Conservation (phyloP, 2,797 vertebrate genomes). For the Megaceryle alcyon region DNA sequence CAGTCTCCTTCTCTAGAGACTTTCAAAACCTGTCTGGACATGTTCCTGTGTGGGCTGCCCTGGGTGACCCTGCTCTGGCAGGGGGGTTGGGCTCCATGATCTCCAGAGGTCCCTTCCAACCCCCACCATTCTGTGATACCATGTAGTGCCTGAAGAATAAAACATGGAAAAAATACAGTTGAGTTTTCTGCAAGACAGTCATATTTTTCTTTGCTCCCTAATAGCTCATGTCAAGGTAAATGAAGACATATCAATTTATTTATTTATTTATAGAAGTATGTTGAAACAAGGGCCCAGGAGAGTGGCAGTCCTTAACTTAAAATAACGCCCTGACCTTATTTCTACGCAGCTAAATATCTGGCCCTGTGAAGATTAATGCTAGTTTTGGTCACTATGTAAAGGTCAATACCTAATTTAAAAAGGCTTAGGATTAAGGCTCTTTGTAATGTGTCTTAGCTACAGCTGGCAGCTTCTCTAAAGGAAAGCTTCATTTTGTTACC, state of each 20-base stretch:
- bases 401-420: slow-evolving; percentile 57
- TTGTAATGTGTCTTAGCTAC: slow-evolving; percentile 2
- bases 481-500: not conserved
- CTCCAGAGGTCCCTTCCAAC: too few species aligned
- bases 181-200: not conserved
- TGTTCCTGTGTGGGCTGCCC: too few species aligned
- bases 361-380: slow-evolving; percentile 19
- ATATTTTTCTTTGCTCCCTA: slow-evolving; percentile 8
- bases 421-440: slow-evolving; percentile 56
- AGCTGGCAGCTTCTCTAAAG: not conserved
- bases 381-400: slow-evolving; percentile 15
- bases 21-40: too few species aligned
- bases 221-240: slow-evolving; percentile 12
- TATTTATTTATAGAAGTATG: not conserved
- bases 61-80: too few species aligned
- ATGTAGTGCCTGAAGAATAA: not conserved
- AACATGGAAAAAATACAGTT: not conserved
- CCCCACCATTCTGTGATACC: too few species aligned
- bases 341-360: slow-evolving; percentile 14
- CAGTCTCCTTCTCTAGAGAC: too few species aligned
- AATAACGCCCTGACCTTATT: slow-evolving; percentile 50
- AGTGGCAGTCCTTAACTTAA: slow-evolving; percentile 35
- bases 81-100: too few species aligned
- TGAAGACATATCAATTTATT: not conserved
- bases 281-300: slow-evolving; percentile 53